These are phyloP conservation scores for Micromesistius poutassou DNA, from an alignment of 2,797 vertebrate genomes.

Conservation along the genomic window DNA sequence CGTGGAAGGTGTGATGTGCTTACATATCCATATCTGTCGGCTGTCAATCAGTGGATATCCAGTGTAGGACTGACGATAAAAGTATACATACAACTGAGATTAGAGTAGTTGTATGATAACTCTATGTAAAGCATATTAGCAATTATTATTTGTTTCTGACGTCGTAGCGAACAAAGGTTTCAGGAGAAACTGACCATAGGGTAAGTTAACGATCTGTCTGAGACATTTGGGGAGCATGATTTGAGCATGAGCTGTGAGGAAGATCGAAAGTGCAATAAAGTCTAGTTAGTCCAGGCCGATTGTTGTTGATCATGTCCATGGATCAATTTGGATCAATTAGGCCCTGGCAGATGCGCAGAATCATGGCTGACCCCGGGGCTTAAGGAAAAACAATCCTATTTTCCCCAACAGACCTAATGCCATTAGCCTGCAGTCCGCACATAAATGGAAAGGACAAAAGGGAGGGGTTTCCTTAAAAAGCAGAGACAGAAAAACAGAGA, in stretches of 20 bases:
- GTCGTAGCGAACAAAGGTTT: too few relatives aligned
- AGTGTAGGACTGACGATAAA: too few relatives aligned
- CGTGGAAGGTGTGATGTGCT: too few relatives aligned
- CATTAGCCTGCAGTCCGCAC: constrained; percentile 74
- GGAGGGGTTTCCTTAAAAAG: constrained; percentile 80
- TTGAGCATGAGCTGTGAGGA: not conserved
- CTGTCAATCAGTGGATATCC: too few relatives aligned
- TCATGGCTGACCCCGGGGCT: constrained; percentile 77
- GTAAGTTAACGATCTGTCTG: not conserved
- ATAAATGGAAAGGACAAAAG: constrained; percentile 63
- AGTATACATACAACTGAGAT: too few relatives aligned
- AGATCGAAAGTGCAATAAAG: constrained; percentile 44
- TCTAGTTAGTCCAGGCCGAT: constrained; percentile 63
- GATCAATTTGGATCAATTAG: constrained; percentile 84
- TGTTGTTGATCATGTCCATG: constrained; percentile 79
- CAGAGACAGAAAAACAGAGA: constrained; percentile 31
- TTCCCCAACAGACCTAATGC: constrained; percentile 82
- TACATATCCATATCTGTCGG: too few relatives aligned
- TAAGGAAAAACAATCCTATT: constrained; percentile 82
- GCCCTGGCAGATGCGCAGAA: constrained; percentile 70
- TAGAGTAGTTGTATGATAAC: too few relatives aligned
- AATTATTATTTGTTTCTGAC: too few relatives aligned
- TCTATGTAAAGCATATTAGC: too few relatives aligned
- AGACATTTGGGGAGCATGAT: not conserved
- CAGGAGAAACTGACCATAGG: too few relatives aligned